Base-by-base conservation (phyloP, 2,888 invertebrate species). In the Imbricaverruca yamaguchii region DNA sequence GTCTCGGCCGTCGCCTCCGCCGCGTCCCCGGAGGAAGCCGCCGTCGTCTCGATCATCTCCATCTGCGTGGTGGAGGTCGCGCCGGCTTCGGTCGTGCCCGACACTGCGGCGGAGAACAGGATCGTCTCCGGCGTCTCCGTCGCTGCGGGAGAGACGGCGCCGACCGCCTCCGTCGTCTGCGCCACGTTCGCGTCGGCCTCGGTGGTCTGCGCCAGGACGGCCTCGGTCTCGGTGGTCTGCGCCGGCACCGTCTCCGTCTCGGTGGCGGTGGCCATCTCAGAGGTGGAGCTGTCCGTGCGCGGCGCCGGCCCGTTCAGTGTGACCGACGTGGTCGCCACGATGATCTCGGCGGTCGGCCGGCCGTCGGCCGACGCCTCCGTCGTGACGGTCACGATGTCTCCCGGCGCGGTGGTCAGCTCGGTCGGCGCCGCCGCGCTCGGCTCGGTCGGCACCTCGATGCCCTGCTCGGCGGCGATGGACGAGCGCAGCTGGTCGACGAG, bases 401-500 rank as follows among this genome's bases (percentile, higher is more conserved):
- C 69, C 13, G 23, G n/a, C 10, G 65, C 9, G 1, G 65, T 23
- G 15, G 18, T 65, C 65, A 10, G 0, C 65, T n/a, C 23, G 10
- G 65, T 65, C 65, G 65, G 12, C 13, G 9, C 59, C 11, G 59
- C 13, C 59, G 59, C 61, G 11, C 15, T 61, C 10, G 61, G 11
- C 18, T 18, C 21, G 18, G 53, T 74, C 74, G 74, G 53, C 53
- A 2, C 8, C 53, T 53, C 18, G 18, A 53, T 15, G 13, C 25
- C 25, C 39, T 69, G 74, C 78, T 78, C 23, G 9, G 18, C 78
- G 7, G n/a, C 23, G 3, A 78, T 10, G 0, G 78, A 78, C 13
- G 23, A 78, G 4, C 23, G 18, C 78, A 78, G 78, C 78, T 78
- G 78, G 4, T 78, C 78, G 15, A 55, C 78, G 10, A 78, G 57